Evolutionary conservation across 2,113 vertebrate genomes (phyloP), one percentile per base, ranked within the genome.

Genomic region (Tinamus guttatus): DNA sequence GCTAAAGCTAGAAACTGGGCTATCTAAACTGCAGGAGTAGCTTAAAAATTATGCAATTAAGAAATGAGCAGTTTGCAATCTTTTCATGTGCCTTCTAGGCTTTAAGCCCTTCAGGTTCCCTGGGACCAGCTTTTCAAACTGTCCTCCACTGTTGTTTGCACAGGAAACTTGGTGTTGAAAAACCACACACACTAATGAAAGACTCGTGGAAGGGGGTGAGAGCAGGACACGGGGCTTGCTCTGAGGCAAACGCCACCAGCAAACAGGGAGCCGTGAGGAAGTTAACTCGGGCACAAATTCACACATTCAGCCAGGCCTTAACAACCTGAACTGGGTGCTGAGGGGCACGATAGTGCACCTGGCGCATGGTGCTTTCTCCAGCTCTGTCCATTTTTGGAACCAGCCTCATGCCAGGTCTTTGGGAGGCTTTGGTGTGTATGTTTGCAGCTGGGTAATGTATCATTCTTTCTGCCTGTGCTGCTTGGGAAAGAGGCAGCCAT

Each of bases 251-350:
- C 27, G 38, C 30, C 56, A 85, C 13, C 4, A 18, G 32, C 38
- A 1, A 1, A 6, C 8, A 8, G 15, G 19, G 5, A 36, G 27
- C 20, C 34, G 51, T 54, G 81, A 47, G 30, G 40, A 67, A 60
- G n/a, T 1, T 2, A 67, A 56, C 16, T 10, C 13, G 13, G 6
- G 36, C 58, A 58, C 28, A 73, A 36, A 36, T 43, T 41, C 40
- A 67, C 17, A 49, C 0, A 1, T 25, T 38, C 12, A 0, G 0
- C 0, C 5, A 52, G 40, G 32, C 59, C 20, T 30, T 65, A n/a
- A 51, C 1, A 11, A 41, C 28, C 30, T 82, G 59, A 25, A 41
- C 18, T 2, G 1, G 18, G 30, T 17, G 7, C 62, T 45, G 32
- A 80, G 32, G 8, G 27, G 30, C 10, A 5, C 0, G 0, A 10